Conservation (phyloP, 2,888 invertebrate genomes). For the Chrysopilus asiliformis region DNA sequence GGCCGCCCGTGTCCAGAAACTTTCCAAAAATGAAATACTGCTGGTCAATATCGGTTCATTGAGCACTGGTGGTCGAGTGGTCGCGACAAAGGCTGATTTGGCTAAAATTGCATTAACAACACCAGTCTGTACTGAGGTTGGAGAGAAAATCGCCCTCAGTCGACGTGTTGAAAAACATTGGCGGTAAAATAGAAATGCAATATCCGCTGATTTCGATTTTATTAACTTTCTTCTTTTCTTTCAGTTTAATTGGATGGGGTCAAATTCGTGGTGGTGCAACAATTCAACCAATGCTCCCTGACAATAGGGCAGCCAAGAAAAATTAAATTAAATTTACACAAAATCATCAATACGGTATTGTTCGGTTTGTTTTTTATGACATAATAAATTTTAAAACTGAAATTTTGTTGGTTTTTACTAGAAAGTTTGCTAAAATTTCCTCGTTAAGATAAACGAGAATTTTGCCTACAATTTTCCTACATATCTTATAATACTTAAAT, state of each 20-base stretch:
- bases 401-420: too few species aligned
- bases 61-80: conserved; percentile 91
- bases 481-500: too few species aligned
- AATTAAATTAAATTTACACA: not conserved
- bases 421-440: too few species aligned
- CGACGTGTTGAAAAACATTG: conserved; percentile 98
- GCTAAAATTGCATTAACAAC: conserved; percentile 94
- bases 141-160: conserved; percentile 98
- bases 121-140: conserved; percentile 97
- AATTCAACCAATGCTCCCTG: conserved; percentile 57
- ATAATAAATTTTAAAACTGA: not conserved
- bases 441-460: too few species aligned
- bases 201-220: conserved; percentile 6
- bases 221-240: conserved; percentile 23
- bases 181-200: conserved; percentile 47
- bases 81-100: conserved; percentile 90
- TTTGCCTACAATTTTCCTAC: too few species aligned
- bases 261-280: conserved; percentile 96
- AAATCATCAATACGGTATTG: not conserved
- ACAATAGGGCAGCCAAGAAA: conserved; percentile 6
- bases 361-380: not conserved
- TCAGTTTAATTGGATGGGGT: conserved; percentile 96
- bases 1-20: conserved; percentile 92
- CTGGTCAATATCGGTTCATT: conserved; percentile 98
- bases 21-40: conserved; percentile 80